These are phyloP conservation scores for Meteorus sp. DNA, from an alignment of 1,140 invertebrate genomes.

Conservation along the genomic window DNA sequence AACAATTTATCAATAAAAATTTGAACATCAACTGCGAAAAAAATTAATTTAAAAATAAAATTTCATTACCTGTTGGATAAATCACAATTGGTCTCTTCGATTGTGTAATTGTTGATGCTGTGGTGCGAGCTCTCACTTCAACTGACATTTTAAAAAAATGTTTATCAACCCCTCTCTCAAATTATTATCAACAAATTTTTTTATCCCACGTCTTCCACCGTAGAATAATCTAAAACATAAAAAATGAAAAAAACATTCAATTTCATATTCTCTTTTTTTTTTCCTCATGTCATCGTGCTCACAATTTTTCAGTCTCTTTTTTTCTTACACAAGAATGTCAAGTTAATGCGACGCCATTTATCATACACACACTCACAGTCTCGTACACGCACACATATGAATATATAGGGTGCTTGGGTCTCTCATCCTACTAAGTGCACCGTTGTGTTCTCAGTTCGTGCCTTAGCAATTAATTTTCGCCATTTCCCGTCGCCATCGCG, in stretches of 20 bases:
- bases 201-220: too few relatives aligned
- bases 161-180: too few relatives aligned
- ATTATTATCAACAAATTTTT: too few relatives aligned
- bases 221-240: neutral
- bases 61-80: slow-evolving; percentile 63
- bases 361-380: too few relatives aligned
- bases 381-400: too few relatives aligned
- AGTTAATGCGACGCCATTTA: slow-evolving; percentile 4
- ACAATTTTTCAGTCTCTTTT: neutral
- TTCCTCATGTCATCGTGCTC: neutral
- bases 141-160: slow-evolving; percentile 38
- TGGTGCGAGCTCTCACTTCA: slow-evolving; percentile 42
- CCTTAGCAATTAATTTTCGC: slow-evolving; percentile 22
- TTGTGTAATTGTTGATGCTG: slow-evolving; percentile 47
- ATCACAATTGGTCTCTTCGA: slow-evolving; percentile 60
- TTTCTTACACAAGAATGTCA: neutral
- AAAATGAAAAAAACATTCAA: neutral
- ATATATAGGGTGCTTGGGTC: neutral
- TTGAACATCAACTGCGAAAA: too few relatives aligned
- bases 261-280: neutral
- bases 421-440: slow-evolving; percentile 22
- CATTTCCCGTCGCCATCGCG: neutral
- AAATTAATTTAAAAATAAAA: too few relatives aligned
- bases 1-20: too few relatives aligned
- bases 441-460: neutral